Base-by-base conservation (phyloP, 2,797 vertebrate genomes). In the Amblyopsis hoosieri region DNA sequence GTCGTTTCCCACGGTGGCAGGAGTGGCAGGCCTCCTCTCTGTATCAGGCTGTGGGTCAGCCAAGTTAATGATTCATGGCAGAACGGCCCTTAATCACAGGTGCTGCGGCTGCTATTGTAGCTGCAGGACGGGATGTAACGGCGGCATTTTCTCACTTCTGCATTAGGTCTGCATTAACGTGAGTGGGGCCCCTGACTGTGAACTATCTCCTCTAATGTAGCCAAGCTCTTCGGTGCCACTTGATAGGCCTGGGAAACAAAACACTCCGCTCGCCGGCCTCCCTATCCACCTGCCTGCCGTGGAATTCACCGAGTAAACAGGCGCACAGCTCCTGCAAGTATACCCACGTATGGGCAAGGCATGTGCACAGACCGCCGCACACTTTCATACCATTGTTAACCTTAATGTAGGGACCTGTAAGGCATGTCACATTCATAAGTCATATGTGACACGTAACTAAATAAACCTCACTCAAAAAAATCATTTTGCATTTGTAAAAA, bases 281-380 rank as follows among this genome's bases (percentile, higher is more conserved):
- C 68, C 52, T 68, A 57, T 79, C 51, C 74, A 75, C 67, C 74
- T 61, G 73, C 60, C 52, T 78, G 64, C 65, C 60, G 53, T 67
- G 85, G 87, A 87, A 88, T 90, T 75, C 52, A 76, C 42, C n/a
- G 45, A 66, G 71, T 66, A 88, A 88, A 90, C 69, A 84, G 15
- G 51, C 15, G 13, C 45, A 12, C 54, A 53, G 50, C 60, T 67
- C 64, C 50, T 67, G 54, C 33, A 52, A 57, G 58, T 50, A 65
- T 45, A 72, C 62, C 74, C 64, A 64, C 37, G 10, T 19, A 42
- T 31, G 33, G 9, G n/a, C 60, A 52, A 15, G 13, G 10, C 60
- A 52, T 13, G 11, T n/a, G 14, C 55, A 57, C 33, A 57, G 13
- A 45, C 8, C 15, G 14, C 2, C 11, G 33, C 59, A 60, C 37